Conservation (phyloP, 2,888 invertebrate species). For the Mythimna pallens region DNA sequence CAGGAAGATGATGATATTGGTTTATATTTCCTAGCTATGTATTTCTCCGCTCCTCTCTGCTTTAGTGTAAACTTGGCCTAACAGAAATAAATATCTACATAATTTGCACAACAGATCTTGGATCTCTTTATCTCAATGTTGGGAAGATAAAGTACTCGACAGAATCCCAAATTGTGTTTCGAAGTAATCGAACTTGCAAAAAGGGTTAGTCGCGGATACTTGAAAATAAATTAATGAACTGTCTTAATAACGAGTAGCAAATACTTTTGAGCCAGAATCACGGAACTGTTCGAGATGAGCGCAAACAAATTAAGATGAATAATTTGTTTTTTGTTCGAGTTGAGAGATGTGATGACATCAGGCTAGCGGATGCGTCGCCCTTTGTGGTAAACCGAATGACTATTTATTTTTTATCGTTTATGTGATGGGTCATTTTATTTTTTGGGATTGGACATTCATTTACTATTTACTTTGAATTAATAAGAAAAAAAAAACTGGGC, state of each 20-base stretch:
- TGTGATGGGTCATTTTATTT: constrained; percentile 7
- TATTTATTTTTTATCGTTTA: constrained; percentile 12
- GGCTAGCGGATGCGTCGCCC: background rate
- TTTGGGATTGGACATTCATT: background rate
- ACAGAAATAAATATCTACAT: constrained; percentile 34
- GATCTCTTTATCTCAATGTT: constrained; percentile 34
- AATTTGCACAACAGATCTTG: constrained; percentile 33
- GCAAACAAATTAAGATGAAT: constrained; percentile 45
- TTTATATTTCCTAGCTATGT: background rate
- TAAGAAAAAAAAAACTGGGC: background rate
- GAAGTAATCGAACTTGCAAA: constrained; percentile 58
- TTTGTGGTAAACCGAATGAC: constrained; percentile 1
- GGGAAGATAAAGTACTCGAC: constrained; percentile 39
- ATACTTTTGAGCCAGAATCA: constrained; percentile 16
- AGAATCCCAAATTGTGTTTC: constrained; percentile 54
- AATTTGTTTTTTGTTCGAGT: constrained; percentile 30
- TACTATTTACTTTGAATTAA: background rate
- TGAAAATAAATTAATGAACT: constrained; percentile 55
- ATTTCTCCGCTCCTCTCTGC: background rate
- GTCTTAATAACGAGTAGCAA: constrained; percentile 40
- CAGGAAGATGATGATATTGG: background rate
- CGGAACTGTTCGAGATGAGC: constrained; percentile 32
- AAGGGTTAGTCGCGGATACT: constrained; percentile 29
- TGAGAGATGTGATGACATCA: constrained; percentile 34
- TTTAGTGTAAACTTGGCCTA: background rate